Evolutionary conservation across 2,888 invertebrate genomes (phyloP).

Genomic region (Dastarcus helophoroides): DNA sequence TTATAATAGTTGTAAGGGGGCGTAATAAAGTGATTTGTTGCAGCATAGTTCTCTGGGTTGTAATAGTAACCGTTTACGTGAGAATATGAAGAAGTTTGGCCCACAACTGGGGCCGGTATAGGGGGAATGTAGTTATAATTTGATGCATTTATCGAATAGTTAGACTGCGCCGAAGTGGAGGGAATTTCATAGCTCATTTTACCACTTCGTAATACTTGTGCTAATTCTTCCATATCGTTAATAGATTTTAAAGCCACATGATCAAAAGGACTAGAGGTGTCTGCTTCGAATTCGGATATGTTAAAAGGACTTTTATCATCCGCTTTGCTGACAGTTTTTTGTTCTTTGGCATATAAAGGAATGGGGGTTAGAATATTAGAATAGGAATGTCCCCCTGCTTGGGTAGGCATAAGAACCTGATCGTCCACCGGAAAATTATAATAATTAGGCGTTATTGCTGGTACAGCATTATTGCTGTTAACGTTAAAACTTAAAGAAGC

Average conservation of each 20-base stretch:
- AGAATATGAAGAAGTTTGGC: too few species aligned
- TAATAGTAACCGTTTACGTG: too few species aligned
- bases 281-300: slow-evolving; percentile 79
- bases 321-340: slow-evolving; percentile 12
- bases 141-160: neutral
- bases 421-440: slow-evolving; percentile 8
- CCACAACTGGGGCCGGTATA: too few species aligned
- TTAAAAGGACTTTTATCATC: slow-evolving; percentile 34
- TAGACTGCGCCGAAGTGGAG: too few species aligned
- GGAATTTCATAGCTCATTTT: too few species aligned
- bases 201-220: slow-evolving; percentile 54
- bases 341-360: slow-evolving; percentile 25
- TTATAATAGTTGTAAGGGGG: too few species aligned
- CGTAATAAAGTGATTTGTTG: too few species aligned
- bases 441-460: slow-evolving; percentile 7
- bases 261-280: slow-evolving; percentile 87
- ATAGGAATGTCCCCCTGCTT: slow-evolving; percentile 25
- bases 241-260: slow-evolving; percentile 85
- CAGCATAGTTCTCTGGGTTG: too few species aligned
- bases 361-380: slow-evolving; percentile 38
- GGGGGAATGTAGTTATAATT: too few species aligned
- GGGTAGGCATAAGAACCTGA: slow-evolving; percentile 23
- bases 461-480: slow-evolving; percentile 4
- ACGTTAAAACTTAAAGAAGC: slow-evolving; percentile 4
- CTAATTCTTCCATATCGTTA: slow-evolving; percentile 83